Percentiles rank a stretch among this genome's conserved stretches.
Evolutionary conservation across 2,888 invertebrate species (phyloP).

Genomic region (Apocheima hispidaria): DNA sequence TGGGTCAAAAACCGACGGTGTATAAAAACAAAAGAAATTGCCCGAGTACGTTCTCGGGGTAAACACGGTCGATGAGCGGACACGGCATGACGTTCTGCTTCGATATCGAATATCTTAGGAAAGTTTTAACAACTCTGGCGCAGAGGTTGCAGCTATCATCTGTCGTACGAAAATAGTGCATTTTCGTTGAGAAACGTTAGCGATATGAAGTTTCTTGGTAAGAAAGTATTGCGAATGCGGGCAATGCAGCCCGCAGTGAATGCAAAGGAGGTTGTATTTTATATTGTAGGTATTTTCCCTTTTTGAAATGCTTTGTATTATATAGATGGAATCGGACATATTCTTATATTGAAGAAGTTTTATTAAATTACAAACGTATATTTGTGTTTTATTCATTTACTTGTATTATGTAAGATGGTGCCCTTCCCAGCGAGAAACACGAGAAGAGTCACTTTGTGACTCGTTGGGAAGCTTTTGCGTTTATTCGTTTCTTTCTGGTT

Average conservation of each 20-base stretch:
- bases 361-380: slow-evolving; percentile 79
- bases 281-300: slow-evolving; percentile 81
- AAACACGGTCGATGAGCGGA: no score
- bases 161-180: slow-evolving; percentile 54
- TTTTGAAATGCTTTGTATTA: slow-evolving; percentile 84
- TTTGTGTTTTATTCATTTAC: slow-evolving; percentile 59
- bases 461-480: no score
- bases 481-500: no score
- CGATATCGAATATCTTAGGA: slow-evolving; percentile 6
- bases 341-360: slow-evolving; percentile 85
- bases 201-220: slow-evolving; percentile 38
- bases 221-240: slow-evolving; percentile 61
- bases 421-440: no score
- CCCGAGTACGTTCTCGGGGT: no score
- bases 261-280: slow-evolving; percentile 75
- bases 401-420: no score
- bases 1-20: no score
- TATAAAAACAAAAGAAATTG: no score
- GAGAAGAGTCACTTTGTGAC: no score
- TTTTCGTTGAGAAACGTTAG: slow-evolving; percentile 12
- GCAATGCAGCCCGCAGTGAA: slow-evolving; percentile 37
- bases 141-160: slow-evolving; percentile 47
- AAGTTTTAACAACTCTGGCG: slow-evolving; percentile 12
- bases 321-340: slow-evolving; percentile 85
- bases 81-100: slow-evolving; percentile 7